Conservation (phyloP, 2,888 invertebrate genomes). For the Tyria jacobaeae region DNA sequence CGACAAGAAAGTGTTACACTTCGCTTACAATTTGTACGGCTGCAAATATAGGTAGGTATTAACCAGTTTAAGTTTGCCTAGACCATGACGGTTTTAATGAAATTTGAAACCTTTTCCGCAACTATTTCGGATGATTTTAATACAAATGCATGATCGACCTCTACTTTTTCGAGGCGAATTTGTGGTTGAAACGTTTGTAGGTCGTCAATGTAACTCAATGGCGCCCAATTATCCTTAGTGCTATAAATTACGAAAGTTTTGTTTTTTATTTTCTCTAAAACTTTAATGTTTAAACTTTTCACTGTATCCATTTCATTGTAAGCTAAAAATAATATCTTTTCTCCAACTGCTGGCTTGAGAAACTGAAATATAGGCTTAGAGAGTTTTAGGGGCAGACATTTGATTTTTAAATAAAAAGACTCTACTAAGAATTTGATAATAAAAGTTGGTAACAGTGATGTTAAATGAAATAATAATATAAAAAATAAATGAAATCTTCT, state of each 20-base stretch:
- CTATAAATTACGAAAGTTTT: conserved; percentile 91
- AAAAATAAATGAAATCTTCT: conserved; percentile 66
- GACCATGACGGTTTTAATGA: conserved; percentile 59
- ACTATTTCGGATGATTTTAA: conserved; percentile 87
- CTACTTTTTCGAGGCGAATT: conserved; percentile 63
- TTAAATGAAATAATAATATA: conserved; percentile 75
- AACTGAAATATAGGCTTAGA: conserved; percentile 84
- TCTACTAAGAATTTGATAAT: conserved; percentile 83
- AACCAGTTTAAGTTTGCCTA: conserved; percentile 7
- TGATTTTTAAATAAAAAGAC: conserved; percentile 82
- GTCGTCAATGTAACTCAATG: conserved; percentile 89
- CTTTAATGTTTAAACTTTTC: conserved; percentile 87
- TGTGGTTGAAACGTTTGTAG: conserved; percentile 76
- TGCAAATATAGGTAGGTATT: neutral
- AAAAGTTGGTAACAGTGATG: conserved; percentile 82
- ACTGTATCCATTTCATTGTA: conserved; percentile 94
- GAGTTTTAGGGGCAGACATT: conserved; percentile 82
- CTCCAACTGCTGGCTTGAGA: conserved; percentile 86
- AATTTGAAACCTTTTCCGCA: conserved; percentile 75
- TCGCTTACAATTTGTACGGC: no score
- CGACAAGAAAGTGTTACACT: no score
- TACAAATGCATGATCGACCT: conserved; percentile 92
- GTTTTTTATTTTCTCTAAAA: conserved; percentile 88
- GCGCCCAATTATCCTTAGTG: conserved; percentile 93
- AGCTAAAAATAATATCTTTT: conserved; percentile 90